Base-by-base conservation (phyloP, 2,113 vertebrate genomes). In the Diadophis punctatus region DNA sequence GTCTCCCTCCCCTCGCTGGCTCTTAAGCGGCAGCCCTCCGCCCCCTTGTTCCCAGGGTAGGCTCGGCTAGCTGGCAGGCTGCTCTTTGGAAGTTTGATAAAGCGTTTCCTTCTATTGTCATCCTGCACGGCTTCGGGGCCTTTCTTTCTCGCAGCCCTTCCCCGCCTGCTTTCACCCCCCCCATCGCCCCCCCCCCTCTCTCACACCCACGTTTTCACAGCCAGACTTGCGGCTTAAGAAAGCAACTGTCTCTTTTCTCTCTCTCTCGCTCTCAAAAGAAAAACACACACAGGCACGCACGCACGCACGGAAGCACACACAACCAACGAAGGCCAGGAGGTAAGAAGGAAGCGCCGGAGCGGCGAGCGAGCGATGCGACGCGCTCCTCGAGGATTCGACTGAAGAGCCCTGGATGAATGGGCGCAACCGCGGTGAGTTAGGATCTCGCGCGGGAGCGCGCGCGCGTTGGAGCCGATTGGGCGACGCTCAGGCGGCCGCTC, bases 81-180 rank as follows among this genome's bases (percentile, higher is more conserved):
- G 23, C 23, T 39, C 90, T 97, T 96, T 97, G 95, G 94, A 96
- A 96, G 96, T 95, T 95, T 96, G 97, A 97, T 97, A 97, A 96
- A 97, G 97, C 96, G 95, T 96, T 97, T 97, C 97, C 97, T 96
- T 95, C 97, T 96, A 97, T 97, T 97, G 96, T 97, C 96, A 96
- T 96, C 96, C 96, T 95, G 97, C 94, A 95, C 96, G 93, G 97
- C 96, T 96, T 93, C 93, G 93, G 96, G 95, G 95, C 95, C 94
- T 94, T 96, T 55, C 94, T 89, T 92, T 55, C 52, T 86, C 94
- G 91, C 95, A 1, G 95, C 95, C 95, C 96, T 96, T 96, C 96
- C 96, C 95, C 97, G 95, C 60, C 55, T 86, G 93, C 93, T 95
- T 93, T 93, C 91, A 92, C 93, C 56, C 23, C 9, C 9, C 58